Evolutionary conservation across 2,797 vertebrate genomes (phyloP), one percentile per base, ranked within the genome.

Genomic region (Gadopsis bispinosus): DNA sequence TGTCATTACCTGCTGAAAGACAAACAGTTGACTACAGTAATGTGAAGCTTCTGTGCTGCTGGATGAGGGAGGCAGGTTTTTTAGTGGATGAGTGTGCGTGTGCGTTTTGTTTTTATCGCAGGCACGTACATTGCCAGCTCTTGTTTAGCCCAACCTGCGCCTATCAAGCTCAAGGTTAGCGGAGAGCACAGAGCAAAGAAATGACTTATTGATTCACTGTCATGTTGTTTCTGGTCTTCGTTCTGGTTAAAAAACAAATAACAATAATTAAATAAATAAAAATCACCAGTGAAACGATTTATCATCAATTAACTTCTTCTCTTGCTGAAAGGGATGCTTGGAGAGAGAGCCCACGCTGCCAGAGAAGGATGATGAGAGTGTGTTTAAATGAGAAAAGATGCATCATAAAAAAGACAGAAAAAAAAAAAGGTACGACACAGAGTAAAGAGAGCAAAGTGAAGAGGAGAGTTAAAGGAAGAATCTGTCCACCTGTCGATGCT

Each of bases 401-500:
- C 13, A 39, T 14, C 2, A 9, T 1, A 50, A 45, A 54, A 54
- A 14, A 45, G 6, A 11, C 29, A 56, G 31, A 41, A 14, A 50
- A 45, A 54, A 54, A 14, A 45, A 16, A 11, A 33, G 53, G 31
- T 37, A 14, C 60, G 16, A 50, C 17, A 0, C 1, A 0, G 20
- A 50, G 45, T 2, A 14, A 33, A 58, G 14, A 63, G 4, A 51
- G 16, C 6, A 7, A 26, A 6, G 0, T 2, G 1, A 17, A 64
- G 41, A 22, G 14, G 3, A 9, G 35, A 47, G 20, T 29, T 0
- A 31, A 19, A 64, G 29, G 48, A 31, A 19, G 35, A 20, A 11
- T 39, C 37, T 39, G 39, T 39, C 59, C 76, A 96, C 95, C 95
- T 94, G 91, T 96, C 95, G 31, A 96, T 96, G 93, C 95, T 96